Conservation (phyloP, 2,797 vertebrate species). For the Vultur gryphus region DNA sequence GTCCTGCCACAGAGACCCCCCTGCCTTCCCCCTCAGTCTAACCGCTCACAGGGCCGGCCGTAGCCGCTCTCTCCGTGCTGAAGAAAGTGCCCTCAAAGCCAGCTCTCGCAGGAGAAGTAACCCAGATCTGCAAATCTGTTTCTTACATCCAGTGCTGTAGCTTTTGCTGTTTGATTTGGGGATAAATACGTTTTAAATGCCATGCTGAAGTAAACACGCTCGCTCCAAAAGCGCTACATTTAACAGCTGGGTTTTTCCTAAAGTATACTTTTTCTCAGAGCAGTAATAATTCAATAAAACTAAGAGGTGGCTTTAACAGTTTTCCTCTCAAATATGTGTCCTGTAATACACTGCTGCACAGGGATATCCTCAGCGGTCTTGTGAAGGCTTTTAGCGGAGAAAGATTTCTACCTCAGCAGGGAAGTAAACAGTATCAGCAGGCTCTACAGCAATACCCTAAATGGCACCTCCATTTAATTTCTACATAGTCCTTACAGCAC, state of each 20-base stretch:
- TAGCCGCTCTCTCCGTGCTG: background rate
- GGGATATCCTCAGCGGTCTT: background rate
- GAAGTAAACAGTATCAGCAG: constrained; percentile 53
- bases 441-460: constrained; percentile 16
- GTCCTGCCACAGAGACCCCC: fast-evolving
- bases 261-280: constrained; percentile 3
- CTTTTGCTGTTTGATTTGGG: background rate
- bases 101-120: background rate
- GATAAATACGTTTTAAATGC: background rate
- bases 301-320: constrained; percentile 15
- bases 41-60: fast-evolving
- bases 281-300: constrained; percentile 59
- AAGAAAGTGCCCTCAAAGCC: background rate
- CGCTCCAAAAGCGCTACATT: background rate
- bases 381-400: constrained; percentile 31
- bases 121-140: background rate
- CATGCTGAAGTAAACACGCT: background rate
- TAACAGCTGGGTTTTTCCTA: constrained; percentile 22
- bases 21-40: background rate
- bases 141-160: background rate
- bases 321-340: constrained; percentile 19
- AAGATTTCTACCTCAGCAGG: constrained; percentile 57
- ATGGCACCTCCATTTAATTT: constrained; percentile 44
- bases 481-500: background rate
- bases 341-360: constrained; percentile 9